Percentiles rank a stretch among this genome's conserved stretches.
Evolutionary conservation across 1,140 invertebrate genomes (phyloP).

Genomic region (Macrotrachela quadricornifera): DNA sequence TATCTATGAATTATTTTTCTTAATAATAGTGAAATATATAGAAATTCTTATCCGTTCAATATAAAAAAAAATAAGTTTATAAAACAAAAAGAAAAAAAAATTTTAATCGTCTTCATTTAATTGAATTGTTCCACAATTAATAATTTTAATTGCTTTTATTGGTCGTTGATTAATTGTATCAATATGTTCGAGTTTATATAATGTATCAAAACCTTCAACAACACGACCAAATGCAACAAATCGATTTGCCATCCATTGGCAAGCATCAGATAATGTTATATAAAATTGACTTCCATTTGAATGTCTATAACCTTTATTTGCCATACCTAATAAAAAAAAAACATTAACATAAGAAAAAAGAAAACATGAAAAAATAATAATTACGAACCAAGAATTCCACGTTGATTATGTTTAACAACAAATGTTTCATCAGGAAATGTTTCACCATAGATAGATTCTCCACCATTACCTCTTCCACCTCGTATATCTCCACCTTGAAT

Average conservation of each 20-base stretch:
- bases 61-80: no score
- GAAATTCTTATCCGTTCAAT: no score
- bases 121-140: constrained; percentile 19
- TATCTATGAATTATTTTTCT: no score
- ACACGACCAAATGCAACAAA: constrained; percentile 32
- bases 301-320: constrained; percentile 24
- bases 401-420: constrained; percentile 18
- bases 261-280: constrained; percentile 21
- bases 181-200: constrained; percentile 22
- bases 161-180: constrained; percentile 31
- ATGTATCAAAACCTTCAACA: constrained; percentile 26
- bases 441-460: constrained; percentile 26
- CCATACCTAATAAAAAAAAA: constrained; percentile 20
- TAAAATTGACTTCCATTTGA: constrained; percentile 31
- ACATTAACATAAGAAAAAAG: no score
- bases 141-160: constrained; percentile 28
- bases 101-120: no score
- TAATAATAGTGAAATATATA: no score
- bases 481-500: constrained; percentile 30
- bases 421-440: constrained; percentile 28
- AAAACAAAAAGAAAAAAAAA: no score
- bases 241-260: constrained; percentile 28
- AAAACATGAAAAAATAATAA: no score
- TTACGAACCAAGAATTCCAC: constrained; percentile 16
- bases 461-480: constrained; percentile 29